Percentiles rank a stretch among this genome's conserved stretches.
Evolutionary conservation across 2,113 vertebrate species (phyloP).

Genomic region (Callionymus lyra): DNA sequence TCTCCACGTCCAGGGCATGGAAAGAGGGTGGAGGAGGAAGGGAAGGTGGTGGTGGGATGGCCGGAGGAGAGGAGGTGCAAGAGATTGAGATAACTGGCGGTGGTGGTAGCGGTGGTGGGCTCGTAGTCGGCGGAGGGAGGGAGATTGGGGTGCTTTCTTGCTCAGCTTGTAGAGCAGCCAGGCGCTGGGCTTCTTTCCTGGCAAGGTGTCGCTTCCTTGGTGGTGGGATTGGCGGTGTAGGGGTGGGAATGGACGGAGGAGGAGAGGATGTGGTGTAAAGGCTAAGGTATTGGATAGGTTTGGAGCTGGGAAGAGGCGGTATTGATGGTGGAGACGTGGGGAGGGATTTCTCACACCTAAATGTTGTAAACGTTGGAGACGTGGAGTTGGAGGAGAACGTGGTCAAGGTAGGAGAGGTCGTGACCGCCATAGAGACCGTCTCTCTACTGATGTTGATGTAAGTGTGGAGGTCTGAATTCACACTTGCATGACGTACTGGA

Average conservation of each 20-base stretch:
- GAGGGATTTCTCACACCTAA: constrained; percentile 51
- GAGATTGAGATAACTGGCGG: constrained; percentile 56
- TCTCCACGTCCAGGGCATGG: constrained; percentile 71
- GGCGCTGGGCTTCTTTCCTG: constrained; percentile 63
- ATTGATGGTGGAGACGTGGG: constrained; percentile 51
- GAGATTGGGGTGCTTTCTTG: constrained; percentile 58
- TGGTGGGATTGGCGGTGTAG: constrained; percentile 65
- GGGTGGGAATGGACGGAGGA: constrained; percentile 38
- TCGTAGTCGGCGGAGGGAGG: constrained; percentile 59
- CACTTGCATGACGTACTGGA: constrained; percentile 58
- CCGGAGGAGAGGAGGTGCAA: constrained; percentile 49
- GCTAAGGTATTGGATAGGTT: constrained; percentile 49
- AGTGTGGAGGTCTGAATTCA: constrained; percentile 63
- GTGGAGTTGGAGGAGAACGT: constrained; percentile 53
- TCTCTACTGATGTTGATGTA: constrained; percentile 67
- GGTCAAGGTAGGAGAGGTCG: constrained; percentile 46
- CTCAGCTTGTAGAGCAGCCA: constrained; percentile 54
- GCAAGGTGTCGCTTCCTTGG: constrained; percentile 68
- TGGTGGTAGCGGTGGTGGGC: constrained; percentile 66
- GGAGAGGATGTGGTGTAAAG: constrained; percentile 57
- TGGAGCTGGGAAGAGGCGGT: constrained; percentile 46
- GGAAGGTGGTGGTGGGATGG: constrained; percentile 59
- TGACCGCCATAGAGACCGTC: constrained; percentile 46
- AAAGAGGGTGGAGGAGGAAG: constrained; percentile 70
- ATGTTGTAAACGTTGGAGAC: constrained; percentile 57